Conservation (phyloP, 2,797 vertebrate species). For the Chaetophractus vellerosus region DNA sequence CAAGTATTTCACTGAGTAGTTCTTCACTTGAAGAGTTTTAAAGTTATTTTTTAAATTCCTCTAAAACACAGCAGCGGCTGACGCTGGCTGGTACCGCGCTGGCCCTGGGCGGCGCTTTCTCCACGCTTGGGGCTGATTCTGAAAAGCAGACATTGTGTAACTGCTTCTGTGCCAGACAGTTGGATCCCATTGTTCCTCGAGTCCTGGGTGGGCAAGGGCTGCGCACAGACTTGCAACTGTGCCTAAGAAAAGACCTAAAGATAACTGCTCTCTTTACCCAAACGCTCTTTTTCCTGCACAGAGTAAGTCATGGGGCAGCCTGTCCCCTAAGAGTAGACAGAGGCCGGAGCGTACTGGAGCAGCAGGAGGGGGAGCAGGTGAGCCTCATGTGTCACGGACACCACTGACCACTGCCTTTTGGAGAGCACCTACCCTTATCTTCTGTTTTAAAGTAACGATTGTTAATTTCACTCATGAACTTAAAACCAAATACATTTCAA, state of each 20-base stretch:
- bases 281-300: rapidly evolving
- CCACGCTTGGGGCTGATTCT: slow-evolving; percentile 87
- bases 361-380: not conserved
- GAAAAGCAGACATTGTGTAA: slow-evolving; percentile 96
- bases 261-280: not conserved
- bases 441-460: not conserved
- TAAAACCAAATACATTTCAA: not conserved
- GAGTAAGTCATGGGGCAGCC: not conserved
- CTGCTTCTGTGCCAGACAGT: slow-evolving; percentile 91
- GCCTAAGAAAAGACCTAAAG: slow-evolving; percentile 67
- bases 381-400: no score
- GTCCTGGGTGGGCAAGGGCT: slow-evolving; percentile 87
- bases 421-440: not conserved
- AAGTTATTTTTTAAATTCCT: slow-evolving; percentile 55
- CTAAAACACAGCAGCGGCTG: slow-evolving; percentile 88
- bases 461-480: not conserved
- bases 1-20: not conserved
- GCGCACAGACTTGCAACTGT: slow-evolving; percentile 86
- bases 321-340: not conserved
- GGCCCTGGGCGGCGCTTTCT: slow-evolving; percentile 89
- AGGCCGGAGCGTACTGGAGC: no score
- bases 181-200: slow-evolving; percentile 95
- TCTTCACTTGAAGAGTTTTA: not conserved
- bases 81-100: slow-evolving; percentile 93
- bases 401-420: not conserved